These are phyloP conservation scores for Ormyrus labotus DNA, from an alignment of 2,888 invertebrate species.

Conservation along the genomic window DNA sequence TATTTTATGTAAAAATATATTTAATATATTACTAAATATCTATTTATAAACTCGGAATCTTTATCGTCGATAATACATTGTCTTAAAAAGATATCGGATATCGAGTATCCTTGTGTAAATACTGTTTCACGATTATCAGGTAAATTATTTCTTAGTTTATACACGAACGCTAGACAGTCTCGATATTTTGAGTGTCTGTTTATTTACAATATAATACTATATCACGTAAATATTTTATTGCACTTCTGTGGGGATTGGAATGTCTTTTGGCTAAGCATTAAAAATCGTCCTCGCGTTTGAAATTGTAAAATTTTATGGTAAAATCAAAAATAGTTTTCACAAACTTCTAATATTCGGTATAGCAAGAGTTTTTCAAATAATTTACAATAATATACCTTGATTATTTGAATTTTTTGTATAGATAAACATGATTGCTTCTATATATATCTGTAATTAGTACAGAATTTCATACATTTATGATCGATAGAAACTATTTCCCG, in stretches of 20 bases:
- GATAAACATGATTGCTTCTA: too few species aligned
- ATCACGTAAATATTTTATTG: constrained; percentile 53
- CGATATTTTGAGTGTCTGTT: constrained; percentile 27
- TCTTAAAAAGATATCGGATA: constrained; percentile 20
- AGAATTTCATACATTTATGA: too few species aligned
- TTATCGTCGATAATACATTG: constrained; percentile 37
- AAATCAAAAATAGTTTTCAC: constrained; percentile 2
- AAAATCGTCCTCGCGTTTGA: background rate
- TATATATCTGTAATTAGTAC: too few species aligned
- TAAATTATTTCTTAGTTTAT: constrained; percentile 38
- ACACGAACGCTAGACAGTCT: constrained; percentile 32
- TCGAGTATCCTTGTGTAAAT: constrained; percentile 30
- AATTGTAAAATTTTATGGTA: background rate
- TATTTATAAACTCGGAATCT: constrained; percentile 8
- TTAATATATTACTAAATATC: constrained; percentile 1
- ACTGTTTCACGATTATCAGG: constrained; percentile 50
- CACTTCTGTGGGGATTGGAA: constrained; percentile 37
- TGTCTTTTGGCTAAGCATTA: background rate
- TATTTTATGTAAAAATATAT: constrained; percentile 28
- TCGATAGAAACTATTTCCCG: too few species aligned
- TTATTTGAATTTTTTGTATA: background rate
- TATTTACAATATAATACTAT: constrained; percentile 56
- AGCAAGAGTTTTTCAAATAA: background rate
- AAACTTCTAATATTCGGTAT: too few species aligned
- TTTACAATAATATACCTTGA: background rate